phyloP scores from a whole-genome alignment of 2,797 vertebrate species.

The Macropus fuliginosus region DNA sequence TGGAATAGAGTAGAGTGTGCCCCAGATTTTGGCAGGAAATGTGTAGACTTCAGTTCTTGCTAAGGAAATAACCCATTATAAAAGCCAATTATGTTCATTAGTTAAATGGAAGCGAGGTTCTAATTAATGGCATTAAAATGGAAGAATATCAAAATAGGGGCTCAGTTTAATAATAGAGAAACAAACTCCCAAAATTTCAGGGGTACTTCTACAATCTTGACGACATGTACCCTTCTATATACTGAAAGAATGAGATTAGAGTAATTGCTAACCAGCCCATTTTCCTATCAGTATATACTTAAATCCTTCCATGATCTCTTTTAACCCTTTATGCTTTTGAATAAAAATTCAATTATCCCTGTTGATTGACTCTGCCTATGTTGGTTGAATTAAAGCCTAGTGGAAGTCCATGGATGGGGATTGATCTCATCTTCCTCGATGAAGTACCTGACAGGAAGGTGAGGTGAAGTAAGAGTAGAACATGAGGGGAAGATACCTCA shows the following conservation, averaged over 20 bases:
- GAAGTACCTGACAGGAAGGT: neutral
- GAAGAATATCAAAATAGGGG: neutral
- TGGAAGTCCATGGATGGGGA: neutral
- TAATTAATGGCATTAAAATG: neutral
- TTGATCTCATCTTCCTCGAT: neutral
- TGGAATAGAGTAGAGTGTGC: neutral
- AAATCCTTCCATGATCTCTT: conserved; percentile 16
- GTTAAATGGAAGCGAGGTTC: neutral
- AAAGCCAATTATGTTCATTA: neutral
- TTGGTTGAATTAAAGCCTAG: neutral
- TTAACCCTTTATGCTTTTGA: conserved; percentile 44
- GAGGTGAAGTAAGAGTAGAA: neutral
- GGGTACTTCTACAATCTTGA: neutral
- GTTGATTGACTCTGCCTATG: neutral
- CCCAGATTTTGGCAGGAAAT: neutral
- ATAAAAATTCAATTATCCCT: conserved; percentile 14
- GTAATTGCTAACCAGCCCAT: conserved; percentile 29
- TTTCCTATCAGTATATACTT: conserved; percentile 33
- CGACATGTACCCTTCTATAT: neutral
- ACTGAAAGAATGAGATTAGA: neutral
- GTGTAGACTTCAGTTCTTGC: neutral
- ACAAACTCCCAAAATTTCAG: neutral
- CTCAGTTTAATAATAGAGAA: neutral
- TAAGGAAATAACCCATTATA: neutral
- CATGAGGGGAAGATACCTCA: neutral